phyloP scores from a whole-genome alignment of 2,797 vertebrate species.

The Trachurus trachurus region DNA sequence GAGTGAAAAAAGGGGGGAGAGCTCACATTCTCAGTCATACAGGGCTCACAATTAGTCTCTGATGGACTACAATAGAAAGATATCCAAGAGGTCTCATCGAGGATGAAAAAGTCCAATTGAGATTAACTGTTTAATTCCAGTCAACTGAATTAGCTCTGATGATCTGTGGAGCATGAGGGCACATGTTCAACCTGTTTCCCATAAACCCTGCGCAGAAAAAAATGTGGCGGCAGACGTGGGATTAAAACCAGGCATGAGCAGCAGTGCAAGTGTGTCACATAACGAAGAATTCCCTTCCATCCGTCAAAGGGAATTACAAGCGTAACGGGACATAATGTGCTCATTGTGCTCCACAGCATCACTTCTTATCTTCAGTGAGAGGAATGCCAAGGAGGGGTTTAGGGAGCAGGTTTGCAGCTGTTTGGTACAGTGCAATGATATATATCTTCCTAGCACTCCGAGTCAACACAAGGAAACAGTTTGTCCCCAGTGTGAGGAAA shows the following conservation, averaged over 20 bases:
- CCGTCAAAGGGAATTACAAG: slow-evolving; percentile 62
- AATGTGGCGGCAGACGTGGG: slow-evolving; percentile 24
- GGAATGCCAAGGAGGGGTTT: slow-evolving; percentile 22
- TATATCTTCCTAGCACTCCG: background rate
- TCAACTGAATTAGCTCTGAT: slow-evolving; percentile 44
- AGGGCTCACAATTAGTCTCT: slow-evolving; percentile 64
- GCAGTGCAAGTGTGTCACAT: slow-evolving; percentile 60
- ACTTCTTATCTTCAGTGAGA: slow-evolving; percentile 44
- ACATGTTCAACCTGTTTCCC: slow-evolving; percentile 61
- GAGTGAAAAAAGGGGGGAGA: slow-evolving; percentile 40
- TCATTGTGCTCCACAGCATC: slow-evolving; percentile 56
- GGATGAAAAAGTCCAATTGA: slow-evolving; percentile 63
- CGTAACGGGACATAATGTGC: slow-evolving; percentile 58
- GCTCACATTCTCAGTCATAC: slow-evolving; percentile 56
- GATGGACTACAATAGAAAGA: slow-evolving; percentile 55
- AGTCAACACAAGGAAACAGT: background rate
- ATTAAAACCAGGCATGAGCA: slow-evolving; percentile 58
- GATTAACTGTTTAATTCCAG: slow-evolving; percentile 65
- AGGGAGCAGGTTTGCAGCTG: slow-evolving; percentile 22
- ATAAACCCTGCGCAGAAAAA: slow-evolving; percentile 37
- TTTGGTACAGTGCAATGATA: background rate
- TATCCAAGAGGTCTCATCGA: slow-evolving; percentile 58
- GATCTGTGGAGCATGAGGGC: slow-evolving; percentile 44
- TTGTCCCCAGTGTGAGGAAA: background rate
- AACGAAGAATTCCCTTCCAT: slow-evolving; percentile 62